Conservation (phyloP, 2,888 invertebrate genomes). For the Trimorus sp. region DNA sequence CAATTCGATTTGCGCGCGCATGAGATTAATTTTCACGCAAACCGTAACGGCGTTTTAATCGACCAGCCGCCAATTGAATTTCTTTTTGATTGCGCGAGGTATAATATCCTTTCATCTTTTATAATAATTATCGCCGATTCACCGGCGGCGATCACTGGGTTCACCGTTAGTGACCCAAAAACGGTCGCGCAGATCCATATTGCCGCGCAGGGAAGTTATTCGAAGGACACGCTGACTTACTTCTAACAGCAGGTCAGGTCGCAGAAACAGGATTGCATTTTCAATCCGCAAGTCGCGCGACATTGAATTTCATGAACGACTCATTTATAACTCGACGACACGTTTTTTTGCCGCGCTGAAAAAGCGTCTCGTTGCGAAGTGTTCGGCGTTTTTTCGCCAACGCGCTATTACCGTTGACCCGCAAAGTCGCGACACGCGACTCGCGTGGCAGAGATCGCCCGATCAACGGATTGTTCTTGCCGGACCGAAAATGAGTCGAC, state of each 20-base stretch:
- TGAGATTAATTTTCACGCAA: too few relatives aligned
- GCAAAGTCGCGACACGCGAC: too few relatives aligned
- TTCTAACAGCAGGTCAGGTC: slow-evolving; percentile 34
- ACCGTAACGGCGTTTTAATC: slow-evolving; percentile 1
- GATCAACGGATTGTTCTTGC: too few relatives aligned
- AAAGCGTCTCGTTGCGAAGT: slow-evolving; percentile 3
- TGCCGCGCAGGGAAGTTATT: slow-evolving; percentile 39
- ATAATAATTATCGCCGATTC: slow-evolving; percentile 37
- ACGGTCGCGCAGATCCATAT: slow-evolving; percentile 41
- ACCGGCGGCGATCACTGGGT: slow-evolving; percentile 16
- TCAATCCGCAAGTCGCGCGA: slow-evolving; percentile 10
- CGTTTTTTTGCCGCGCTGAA: slow-evolving; percentile 6
- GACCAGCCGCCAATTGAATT: slow-evolving; percentile 15
- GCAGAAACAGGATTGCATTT: slow-evolving; percentile 31
- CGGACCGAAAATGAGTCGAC: too few relatives aligned
- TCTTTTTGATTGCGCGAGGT: slow-evolving; percentile 16
- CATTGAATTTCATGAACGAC: slow-evolving; percentile 28
- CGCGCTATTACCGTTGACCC: too few relatives aligned
- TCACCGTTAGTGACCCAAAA: slow-evolving; percentile 43
- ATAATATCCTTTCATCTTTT: slow-evolving; percentile 29
- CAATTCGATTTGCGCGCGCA: too few relatives aligned
- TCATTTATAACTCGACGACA: slow-evolving; percentile 20
- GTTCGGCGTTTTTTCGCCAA: background rate
- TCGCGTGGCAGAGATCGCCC: too few relatives aligned
- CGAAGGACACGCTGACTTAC: slow-evolving; percentile 35